Conservation (phyloP, 2,797 vertebrate genomes). For the Pachyuromys duprasi region DNA sequence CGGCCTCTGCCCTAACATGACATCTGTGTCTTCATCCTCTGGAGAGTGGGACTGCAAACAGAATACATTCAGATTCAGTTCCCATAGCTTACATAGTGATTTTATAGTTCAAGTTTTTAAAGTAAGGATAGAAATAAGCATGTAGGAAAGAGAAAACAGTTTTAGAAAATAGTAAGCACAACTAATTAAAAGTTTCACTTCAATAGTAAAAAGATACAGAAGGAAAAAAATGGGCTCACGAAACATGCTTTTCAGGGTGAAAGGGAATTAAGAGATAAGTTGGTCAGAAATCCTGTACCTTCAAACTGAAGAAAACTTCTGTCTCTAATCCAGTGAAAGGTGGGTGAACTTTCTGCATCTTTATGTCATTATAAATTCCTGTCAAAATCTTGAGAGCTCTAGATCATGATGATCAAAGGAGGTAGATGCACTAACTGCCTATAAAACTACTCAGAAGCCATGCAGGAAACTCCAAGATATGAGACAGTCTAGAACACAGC, state of each 20-base stretch:
- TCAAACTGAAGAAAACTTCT: constrained; percentile 45
- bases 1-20: constrained; percentile 95
- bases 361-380: constrained; percentile 4
- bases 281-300: constrained; percentile 52
- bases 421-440: constrained; percentile 13
- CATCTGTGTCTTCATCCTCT: constrained; percentile 94
- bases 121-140: constrained; percentile 79
- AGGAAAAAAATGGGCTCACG: not conserved
- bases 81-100: constrained; percentile 70
- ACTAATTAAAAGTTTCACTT: constrained; percentile 56
- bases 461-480: constrained; percentile 29
- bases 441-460: constrained; percentile 35
- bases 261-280: constrained; percentile 51
- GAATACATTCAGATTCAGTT: constrained; percentile 86
- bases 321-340: constrained; percentile 27
- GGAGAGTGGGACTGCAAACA: constrained; percentile 93
- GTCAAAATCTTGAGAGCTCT: constrained; percentile 20
- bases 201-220: constrained; percentile 56
- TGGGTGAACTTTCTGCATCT: not conserved
- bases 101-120: constrained; percentile 63
- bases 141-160: constrained; percentile 74
- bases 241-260: constrained; percentile 59
- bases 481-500: constrained; percentile 45
- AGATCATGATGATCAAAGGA: constrained; percentile 53
- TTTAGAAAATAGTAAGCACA: constrained; percentile 59